Evolutionary conservation across 2,797 vertebrate genomes (phyloP).

Genomic region (Paratrypauchen microcephalus): DNA sequence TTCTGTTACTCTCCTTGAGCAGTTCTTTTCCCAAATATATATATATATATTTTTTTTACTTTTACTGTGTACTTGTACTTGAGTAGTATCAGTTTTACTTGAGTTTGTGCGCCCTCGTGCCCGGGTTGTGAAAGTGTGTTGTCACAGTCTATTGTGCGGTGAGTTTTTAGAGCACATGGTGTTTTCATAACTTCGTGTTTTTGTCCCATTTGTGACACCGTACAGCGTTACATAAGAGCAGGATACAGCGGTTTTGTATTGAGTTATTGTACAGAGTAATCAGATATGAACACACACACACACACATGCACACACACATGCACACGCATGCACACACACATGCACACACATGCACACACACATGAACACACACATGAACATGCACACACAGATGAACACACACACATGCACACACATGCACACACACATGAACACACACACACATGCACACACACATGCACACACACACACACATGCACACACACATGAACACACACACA

Average conservation of each 20-base stretch:
- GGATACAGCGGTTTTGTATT: conserved; percentile 1
- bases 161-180: conserved; percentile 31
- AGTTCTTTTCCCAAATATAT: too few relatives aligned
- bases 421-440: not conserved
- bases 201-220: conserved; percentile 29
- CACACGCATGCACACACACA: not conserved
- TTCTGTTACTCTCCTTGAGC: too few relatives aligned
- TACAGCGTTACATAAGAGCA: conserved; percentile 23
- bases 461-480: not conserved
- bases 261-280: not conserved
- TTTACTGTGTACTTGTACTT: too few relatives aligned
- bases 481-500: not conserved
- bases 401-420: not conserved
- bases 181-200: conserved; percentile 42
- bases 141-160: conserved; percentile 39
- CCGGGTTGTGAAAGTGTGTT: conserved; percentile 3
- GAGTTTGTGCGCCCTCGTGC: too few relatives aligned
- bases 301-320: too few relatives aligned
- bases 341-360: not conserved
- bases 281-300: not conserved
- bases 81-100: too few relatives aligned
- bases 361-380: not conserved
- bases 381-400: not conserved
- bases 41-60: too few relatives aligned
- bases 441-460: too few relatives aligned